phyloP scores from a whole-genome alignment of 2,888 invertebrate species.

The Rotaria sp. region DNA sequence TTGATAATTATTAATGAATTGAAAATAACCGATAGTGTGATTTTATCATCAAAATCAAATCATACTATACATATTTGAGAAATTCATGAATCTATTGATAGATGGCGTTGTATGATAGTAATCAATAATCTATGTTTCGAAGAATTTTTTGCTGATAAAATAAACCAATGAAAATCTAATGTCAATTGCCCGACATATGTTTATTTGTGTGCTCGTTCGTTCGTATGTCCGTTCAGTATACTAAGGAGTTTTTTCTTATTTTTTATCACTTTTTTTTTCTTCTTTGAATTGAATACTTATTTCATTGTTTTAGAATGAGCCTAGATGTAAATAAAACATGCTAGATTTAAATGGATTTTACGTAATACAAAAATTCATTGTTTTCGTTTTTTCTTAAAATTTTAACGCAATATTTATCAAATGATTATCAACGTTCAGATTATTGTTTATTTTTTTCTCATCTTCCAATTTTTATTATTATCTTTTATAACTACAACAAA shows the following conservation, averaged over 20 bases:
- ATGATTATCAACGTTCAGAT: background rate
- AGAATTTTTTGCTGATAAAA: background rate
- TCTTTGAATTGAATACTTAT: background rate
- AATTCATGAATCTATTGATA: background rate
- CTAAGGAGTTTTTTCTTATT: background rate
- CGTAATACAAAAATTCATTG: background rate
- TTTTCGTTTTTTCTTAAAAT: too few species aligned
- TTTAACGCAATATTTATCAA: background rate
- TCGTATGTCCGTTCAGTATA: background rate
- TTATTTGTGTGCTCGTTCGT: background rate
- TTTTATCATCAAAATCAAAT: too few species aligned
- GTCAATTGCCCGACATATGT: constrained; percentile 6
- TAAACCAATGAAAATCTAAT: background rate
- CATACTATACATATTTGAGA: too few species aligned
- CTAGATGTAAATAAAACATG: background rate
- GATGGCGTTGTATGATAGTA: background rate
- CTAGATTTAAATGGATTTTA: background rate
- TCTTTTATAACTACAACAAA: background rate
- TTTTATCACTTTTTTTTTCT: background rate
- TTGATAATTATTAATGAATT: too few species aligned
- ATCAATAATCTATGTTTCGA: background rate
- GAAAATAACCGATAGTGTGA: too few species aligned
- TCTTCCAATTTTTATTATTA: background rate
- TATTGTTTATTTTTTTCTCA: constrained; percentile 16
- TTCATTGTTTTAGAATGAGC: background rate